Percentiles rank a stretch among this genome's conserved stretches.
phyloP scores from a whole-genome alignment of 2,888 invertebrate genomes.

The Cephus runcator region DNA sequence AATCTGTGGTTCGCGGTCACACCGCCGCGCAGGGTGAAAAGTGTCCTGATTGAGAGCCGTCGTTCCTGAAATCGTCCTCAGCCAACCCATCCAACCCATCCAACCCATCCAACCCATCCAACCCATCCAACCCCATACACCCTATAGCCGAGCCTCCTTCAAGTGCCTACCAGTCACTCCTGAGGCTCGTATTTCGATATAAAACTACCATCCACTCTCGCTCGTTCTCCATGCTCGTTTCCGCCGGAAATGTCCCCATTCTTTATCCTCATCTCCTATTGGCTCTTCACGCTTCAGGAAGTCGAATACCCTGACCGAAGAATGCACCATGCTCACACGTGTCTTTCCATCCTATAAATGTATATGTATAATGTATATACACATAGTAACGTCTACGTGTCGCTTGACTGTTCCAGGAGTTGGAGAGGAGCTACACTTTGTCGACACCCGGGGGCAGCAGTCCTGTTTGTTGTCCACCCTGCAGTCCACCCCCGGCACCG shows the following conservation, averaged over 20 bases:
- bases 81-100: background rate
- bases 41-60: slow-evolving; percentile 1
- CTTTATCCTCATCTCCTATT: background rate
- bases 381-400: background rate
- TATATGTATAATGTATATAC: background rate
- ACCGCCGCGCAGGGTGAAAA: background rate
- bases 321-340: background rate
- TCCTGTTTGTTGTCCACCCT: slow-evolving; percentile 55
- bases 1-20: background rate
- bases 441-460: slow-evolving; percentile 57
- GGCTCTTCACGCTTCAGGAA: background rate
- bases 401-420: slow-evolving; percentile 44
- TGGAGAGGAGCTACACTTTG: slow-evolving; percentile 55
- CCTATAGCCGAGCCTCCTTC: background rate
- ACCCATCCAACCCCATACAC: background rate
- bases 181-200: background rate
- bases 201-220: background rate
- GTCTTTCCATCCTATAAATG: background rate
- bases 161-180: background rate
- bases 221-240: background rate
- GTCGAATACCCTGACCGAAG: background rate
- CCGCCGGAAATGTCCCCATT: background rate
- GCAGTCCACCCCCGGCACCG: slow-evolving; percentile 58
- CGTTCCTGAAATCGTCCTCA: background rate
- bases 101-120: no score